Percentiles rank a stretch among this genome's conserved stretches.
phyloP scores from a whole-genome alignment of 2,113 vertebrate species.

The Gopherus evgoodei region DNA sequence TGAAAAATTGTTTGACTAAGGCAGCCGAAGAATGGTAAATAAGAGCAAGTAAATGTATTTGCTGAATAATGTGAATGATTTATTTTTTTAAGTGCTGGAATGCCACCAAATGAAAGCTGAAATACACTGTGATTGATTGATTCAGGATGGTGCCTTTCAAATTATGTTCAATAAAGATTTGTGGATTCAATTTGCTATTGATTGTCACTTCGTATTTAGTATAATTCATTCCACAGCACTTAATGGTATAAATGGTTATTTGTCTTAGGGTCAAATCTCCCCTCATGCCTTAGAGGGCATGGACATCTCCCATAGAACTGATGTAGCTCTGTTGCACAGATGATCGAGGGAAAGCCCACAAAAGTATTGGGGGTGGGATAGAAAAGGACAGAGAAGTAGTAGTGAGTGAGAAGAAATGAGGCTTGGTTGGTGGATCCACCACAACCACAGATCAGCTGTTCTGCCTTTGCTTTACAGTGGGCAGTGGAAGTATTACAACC shows the following conservation, averaged over 20 bases:
- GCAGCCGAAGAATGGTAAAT: not conserved
- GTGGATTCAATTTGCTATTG: not conserved
- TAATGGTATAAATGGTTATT: not conserved
- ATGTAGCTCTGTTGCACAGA: not conserved
- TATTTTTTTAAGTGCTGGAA: not conserved
- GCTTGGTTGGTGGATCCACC: not conserved
- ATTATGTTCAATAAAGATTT: not conserved
- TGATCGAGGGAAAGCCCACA: not conserved
- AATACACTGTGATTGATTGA: not conserved
- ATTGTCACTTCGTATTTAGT: not conserved
- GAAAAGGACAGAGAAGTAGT: constrained; percentile 43
- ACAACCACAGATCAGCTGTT: not conserved
- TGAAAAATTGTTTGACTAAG: not conserved
- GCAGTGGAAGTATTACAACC: not conserved
- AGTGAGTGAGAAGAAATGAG: constrained; percentile 5
- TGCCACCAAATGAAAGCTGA: not conserved
- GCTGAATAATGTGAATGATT: rapidly evolving
- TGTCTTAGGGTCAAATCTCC: not conserved
- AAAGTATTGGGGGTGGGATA: not conserved
- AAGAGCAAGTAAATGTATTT: not conserved
- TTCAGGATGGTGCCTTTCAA: not conserved
- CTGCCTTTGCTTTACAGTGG: no score
- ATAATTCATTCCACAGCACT: not conserved
- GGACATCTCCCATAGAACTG: not conserved
- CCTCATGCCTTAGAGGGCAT: rapidly evolving